phyloP scores from a whole-genome alignment of 2,888 invertebrate species.

The Osmoderma eremita region DNA sequence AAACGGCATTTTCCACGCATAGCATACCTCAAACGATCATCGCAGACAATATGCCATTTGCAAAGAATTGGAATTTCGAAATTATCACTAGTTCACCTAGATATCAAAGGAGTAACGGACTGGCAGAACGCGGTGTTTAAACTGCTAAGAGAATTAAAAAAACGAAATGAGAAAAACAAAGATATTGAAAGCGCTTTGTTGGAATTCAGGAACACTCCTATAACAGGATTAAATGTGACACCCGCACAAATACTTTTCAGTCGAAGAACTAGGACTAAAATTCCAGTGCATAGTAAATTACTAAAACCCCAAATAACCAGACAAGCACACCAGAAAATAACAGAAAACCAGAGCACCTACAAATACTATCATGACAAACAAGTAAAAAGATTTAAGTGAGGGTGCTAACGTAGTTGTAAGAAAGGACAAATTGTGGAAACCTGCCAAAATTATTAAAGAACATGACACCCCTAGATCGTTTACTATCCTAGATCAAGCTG shows the following conservation, averaged over 20 bases:
- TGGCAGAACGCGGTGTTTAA: not conserved
- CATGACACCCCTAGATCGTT: too few relatives aligned
- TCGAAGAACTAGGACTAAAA: conserved; percentile 33
- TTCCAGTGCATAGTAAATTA: conserved; percentile 19
- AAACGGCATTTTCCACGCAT: not conserved
- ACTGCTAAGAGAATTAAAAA: conserved; percentile 18
- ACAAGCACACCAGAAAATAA: too few relatives aligned
- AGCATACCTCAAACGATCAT: conserved; percentile 17
- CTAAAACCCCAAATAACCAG: not conserved
- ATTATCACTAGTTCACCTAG: conserved; percentile 5
- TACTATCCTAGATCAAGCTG: too few relatives aligned
- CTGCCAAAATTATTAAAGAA: too few relatives aligned
- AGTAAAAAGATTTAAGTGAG: too few relatives aligned
- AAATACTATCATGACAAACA: too few relatives aligned
- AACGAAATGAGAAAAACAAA: conserved; percentile 29
- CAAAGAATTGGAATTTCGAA: conserved; percentile 15
- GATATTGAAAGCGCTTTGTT: conserved; percentile 36
- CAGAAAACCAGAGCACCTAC: too few relatives aligned
- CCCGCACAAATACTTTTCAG: conserved; percentile 42
- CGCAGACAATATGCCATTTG: conserved; percentile 9
- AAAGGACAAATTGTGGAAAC: too few relatives aligned
- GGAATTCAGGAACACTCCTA: conserved; percentile 41
- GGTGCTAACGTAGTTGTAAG: too few relatives aligned
- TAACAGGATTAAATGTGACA: conserved; percentile 32
- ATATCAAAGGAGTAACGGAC: conserved; percentile 15